These are phyloP conservation scores for Thaumatotibia leucotreta DNA, from an alignment of 1,140 invertebrate genomes.

Conservation along the genomic window DNA sequence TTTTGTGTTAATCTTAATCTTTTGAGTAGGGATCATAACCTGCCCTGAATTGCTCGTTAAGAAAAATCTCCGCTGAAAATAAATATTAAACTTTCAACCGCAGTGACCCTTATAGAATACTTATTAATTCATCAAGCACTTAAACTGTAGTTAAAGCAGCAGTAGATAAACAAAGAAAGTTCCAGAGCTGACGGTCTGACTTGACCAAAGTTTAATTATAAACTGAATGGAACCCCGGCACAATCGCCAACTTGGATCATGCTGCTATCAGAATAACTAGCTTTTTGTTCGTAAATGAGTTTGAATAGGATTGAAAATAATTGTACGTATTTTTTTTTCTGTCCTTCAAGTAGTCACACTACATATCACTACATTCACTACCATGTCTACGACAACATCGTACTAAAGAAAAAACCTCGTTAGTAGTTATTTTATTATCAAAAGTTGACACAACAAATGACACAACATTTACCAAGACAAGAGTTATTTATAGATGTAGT, in stretches of 20 bases:
- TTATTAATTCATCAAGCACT: slow-evolving; percentile 36
- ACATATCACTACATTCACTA: no score
- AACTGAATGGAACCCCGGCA: slow-evolving; percentile 37
- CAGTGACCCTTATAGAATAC: slow-evolving; percentile 25
- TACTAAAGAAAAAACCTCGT: no score
- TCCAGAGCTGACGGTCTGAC: slow-evolving; percentile 34
- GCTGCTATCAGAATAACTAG: slow-evolving; percentile 23
- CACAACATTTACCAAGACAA: no score
- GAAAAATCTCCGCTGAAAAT: background rate
- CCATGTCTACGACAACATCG: no score
- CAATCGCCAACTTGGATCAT: slow-evolving; percentile 42
- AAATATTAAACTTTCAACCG: background rate
- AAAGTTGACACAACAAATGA: no score
- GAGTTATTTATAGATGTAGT: no score
- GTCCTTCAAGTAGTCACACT: no score
- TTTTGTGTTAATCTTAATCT: no score
- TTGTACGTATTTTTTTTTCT: no score
- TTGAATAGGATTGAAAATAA: background rate
- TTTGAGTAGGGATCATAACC: no score
- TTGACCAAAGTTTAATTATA: slow-evolving; percentile 52
- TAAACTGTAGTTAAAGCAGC: slow-evolving; percentile 35
- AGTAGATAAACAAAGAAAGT: slow-evolving; percentile 41
- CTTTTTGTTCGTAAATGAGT: background rate
- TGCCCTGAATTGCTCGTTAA: no score
- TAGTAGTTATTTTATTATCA: no score